Conservation (phyloP, 2,797 vertebrate species). For the Cryptoprocta ferox region DNA sequence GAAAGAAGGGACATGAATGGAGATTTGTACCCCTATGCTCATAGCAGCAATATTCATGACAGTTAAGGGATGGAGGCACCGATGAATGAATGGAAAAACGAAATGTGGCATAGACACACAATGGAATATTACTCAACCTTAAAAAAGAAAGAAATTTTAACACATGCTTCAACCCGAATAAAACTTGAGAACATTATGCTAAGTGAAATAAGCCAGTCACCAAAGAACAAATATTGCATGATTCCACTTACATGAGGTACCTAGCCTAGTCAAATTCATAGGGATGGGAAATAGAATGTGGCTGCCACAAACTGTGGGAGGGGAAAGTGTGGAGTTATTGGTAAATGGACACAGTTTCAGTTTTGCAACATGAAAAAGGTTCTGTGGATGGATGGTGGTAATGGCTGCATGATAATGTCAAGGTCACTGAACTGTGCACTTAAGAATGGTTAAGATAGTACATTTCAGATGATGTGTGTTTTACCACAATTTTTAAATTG, state of each 20-base stretch:
- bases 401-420: background rate
- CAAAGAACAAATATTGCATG: background rate
- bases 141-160: background rate
- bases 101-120: background rate
- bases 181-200: background rate
- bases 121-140: background rate
- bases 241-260: background rate
- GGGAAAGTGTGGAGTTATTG: background rate
- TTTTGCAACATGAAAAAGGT: background rate
- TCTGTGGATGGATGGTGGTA: background rate
- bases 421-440: background rate
- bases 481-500: background rate
- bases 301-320: background rate
- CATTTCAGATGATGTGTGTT: background rate
- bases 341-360: background rate
- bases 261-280: background rate
- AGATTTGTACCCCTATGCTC: background rate
- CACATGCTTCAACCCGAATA: background rate
- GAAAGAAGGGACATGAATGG: background rate
- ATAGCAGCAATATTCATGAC: background rate
- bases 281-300: background rate
- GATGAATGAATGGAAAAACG: background rate
- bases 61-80: background rate
- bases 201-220: background rate
- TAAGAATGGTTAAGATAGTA: background rate